phyloP scores from a whole-genome alignment of 2,888 invertebrate species.

The Coleophora flavipennella region DNA sequence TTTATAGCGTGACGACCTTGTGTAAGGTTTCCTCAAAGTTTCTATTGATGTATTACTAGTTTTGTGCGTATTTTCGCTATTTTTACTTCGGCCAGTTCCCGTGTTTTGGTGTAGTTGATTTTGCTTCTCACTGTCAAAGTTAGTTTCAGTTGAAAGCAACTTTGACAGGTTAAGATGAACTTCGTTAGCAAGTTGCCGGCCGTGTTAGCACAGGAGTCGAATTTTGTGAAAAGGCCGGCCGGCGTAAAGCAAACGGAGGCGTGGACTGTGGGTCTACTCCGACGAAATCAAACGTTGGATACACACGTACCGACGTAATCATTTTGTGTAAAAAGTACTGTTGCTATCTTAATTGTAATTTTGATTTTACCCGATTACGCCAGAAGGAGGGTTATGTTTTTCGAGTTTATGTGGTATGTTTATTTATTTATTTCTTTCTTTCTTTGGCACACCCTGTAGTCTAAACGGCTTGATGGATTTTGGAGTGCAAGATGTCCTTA shows the following conservation, averaged over 20 bases:
- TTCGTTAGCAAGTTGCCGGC: constrained; percentile 34
- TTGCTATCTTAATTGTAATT: too few species aligned
- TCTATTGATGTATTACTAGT: not conserved
- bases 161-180: constrained; percentile 12
- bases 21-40: too few species aligned
- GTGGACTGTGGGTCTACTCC: constrained; percentile 35
- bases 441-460: too few species aligned
- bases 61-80: not conserved
- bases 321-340: not conserved
- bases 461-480: too few species aligned
- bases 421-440: too few species aligned
- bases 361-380: too few species aligned
- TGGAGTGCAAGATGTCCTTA: too few species aligned
- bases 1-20: too few species aligned
- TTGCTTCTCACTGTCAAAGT: constrained; percentile 8
- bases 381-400: too few species aligned
- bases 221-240: constrained; percentile 46
- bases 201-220: constrained; percentile 25
- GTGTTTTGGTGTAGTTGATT: not conserved
- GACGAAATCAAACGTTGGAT: constrained; percentile 36
- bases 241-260: constrained; percentile 54
- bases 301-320: constrained; percentile 1
- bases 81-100: not conserved
- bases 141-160: not conserved
- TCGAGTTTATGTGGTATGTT: too few species aligned